Percentiles rank a stretch among this genome's conserved stretches.
phyloP scores from a whole-genome alignment of 2,113 vertebrate genomes.

The Circaetus cinerascens region DNA sequence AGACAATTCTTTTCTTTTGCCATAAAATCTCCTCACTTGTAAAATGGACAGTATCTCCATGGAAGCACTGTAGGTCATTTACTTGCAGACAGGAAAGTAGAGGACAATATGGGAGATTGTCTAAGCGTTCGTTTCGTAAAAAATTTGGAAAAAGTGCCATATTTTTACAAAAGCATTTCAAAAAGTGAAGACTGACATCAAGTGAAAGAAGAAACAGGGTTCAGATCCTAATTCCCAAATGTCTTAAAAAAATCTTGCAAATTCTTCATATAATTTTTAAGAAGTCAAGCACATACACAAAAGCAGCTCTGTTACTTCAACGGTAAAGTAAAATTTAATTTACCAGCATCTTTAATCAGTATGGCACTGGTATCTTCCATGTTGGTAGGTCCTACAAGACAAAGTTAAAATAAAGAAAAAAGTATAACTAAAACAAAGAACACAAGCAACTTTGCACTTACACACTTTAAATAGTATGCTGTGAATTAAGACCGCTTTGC shows the following conservation, averaged over 20 bases:
- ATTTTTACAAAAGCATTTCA: neutral
- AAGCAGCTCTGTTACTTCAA: neutral
- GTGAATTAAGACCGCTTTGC: neutral
- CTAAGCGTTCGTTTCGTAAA: neutral
- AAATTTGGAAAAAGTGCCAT: neutral
- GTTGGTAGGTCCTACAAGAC: conserved; percentile 80
- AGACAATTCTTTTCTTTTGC: neutral
- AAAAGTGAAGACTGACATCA: neutral
- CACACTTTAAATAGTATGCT: neutral
- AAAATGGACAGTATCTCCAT: neutral
- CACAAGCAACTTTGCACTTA: neutral
- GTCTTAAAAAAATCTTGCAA: neutral
- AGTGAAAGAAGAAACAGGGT: neutral
- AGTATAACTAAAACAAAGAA: neutral
- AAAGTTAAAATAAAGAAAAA: neutral
- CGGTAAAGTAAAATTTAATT: conserved; percentile 23
- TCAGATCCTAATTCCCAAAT: neutral
- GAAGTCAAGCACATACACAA: neutral
- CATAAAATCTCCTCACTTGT: neutral
- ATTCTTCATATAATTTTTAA: neutral
- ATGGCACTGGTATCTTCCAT: conserved; percentile 86
- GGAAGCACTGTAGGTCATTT: neutral
- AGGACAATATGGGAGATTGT: neutral
- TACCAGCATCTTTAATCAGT: conserved; percentile 97
- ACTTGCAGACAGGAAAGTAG: neutral